These are phyloP conservation scores for Orchestia grillus DNA, from an alignment of 1,140 invertebrate species.

Conservation along the genomic window DNA sequence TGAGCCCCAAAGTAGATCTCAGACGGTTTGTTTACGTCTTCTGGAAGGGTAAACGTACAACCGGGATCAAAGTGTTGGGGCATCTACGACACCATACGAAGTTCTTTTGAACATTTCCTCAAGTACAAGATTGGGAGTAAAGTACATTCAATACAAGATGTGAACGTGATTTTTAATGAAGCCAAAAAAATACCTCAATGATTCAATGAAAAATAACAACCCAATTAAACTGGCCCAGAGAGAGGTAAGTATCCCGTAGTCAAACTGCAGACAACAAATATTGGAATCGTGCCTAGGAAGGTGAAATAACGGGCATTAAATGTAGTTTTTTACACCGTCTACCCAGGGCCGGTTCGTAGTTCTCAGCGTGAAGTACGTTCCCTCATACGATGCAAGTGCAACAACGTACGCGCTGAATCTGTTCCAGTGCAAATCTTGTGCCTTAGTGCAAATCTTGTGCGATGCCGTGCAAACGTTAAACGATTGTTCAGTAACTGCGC, in stretches of 20 bases:
- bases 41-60: not conserved
- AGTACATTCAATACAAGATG: not conserved
- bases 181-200: not conserved
- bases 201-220: not conserved
- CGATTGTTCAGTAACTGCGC: not conserved
- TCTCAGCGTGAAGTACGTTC: not conserved
- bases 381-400: not conserved
- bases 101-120: not conserved
- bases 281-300: not conserved
- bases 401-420: not conserved
- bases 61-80: not conserved
- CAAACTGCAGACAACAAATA: not conserved
- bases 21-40: not conserved
- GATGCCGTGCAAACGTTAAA: not conserved
- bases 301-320: not conserved
- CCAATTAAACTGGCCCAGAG: not conserved
- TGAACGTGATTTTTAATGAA: not conserved
- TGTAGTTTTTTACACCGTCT: not conserved
- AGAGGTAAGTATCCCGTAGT: not conserved
- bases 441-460: not conserved
- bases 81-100: no score
- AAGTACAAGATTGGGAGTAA: not conserved
- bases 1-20: not conserved
- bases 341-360: no score
- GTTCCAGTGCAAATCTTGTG: not conserved